Percentiles rank a stretch among this genome's conserved stretches.
Evolutionary conservation across 2,888 invertebrate species (phyloP).

Genomic region (Brenthis ino): DNA sequence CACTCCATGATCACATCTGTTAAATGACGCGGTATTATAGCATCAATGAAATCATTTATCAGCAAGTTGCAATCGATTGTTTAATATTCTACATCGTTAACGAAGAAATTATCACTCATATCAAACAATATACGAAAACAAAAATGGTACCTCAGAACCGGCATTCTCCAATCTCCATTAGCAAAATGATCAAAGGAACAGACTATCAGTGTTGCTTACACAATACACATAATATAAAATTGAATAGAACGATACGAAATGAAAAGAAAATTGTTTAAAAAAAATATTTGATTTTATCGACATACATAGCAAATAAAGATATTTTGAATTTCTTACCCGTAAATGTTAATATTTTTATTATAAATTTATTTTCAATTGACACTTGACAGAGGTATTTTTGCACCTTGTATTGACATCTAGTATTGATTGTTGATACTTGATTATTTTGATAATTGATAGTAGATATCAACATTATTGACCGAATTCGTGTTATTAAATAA

Average conservation of each 20-base stretch:
- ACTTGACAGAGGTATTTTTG: background rate
- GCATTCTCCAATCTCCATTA: slow-evolving; percentile 48
- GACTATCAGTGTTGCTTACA: slow-evolving; percentile 16
- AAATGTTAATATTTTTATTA: no score
- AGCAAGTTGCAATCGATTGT: slow-evolving; percentile 9
- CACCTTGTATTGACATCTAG: slow-evolving; percentile 4
- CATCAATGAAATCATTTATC: slow-evolving; percentile 20
- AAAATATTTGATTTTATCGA: no score
- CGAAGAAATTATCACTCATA: slow-evolving; percentile 24
- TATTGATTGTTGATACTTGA: slow-evolving; percentile 1
- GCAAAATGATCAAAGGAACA: slow-evolving; percentile 25
- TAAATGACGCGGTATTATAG: slow-evolving; percentile 24
- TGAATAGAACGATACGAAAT: no score
- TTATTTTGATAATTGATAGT: background rate
- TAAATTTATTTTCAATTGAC: no score
- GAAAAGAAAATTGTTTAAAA: no score
- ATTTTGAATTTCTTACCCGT: no score
- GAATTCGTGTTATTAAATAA: no score
- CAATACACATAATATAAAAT: no score
- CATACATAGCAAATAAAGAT: no score
- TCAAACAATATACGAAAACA: slow-evolving; percentile 26
- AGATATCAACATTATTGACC: background rate
- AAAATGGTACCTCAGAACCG: slow-evolving; percentile 47
- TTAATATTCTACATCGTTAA: slow-evolving; percentile 29
- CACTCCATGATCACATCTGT: slow-evolving; percentile 59